A percentile compares a stretch with the other conserved stretches of the same genome.
phyloP scores from a whole-genome alignment of 2,797 vertebrate genomes.

The Apodemus agrarius region DNA sequence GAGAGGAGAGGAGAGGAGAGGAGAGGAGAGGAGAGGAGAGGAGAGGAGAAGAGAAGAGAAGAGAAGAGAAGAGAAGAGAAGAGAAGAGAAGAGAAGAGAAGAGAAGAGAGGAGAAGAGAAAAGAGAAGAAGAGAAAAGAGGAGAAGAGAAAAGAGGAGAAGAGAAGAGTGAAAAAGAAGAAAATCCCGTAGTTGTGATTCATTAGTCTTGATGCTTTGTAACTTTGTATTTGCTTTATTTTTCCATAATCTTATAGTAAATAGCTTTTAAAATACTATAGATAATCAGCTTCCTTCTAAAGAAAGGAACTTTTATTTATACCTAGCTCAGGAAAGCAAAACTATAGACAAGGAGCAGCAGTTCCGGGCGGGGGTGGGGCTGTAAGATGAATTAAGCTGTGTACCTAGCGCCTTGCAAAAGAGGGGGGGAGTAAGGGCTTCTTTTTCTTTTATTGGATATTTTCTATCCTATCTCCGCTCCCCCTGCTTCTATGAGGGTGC shows the following conservation, averaged over 20 bases:
- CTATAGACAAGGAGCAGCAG: not conserved
- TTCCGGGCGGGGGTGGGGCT: not conserved
- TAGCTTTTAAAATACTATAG: slow-evolving; percentile 34
- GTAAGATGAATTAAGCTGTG: not conserved
- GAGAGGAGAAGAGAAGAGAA: too few species aligned
- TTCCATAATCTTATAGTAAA: slow-evolving; percentile 25
- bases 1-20: too few species aligned
- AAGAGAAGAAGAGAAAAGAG: too few species aligned
- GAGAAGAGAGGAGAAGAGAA: too few species aligned
- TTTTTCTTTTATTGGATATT: too few species aligned
- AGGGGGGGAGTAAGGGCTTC: not conserved
- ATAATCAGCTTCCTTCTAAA: slow-evolving; percentile 38
- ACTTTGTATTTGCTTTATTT: slow-evolving; percentile 31
- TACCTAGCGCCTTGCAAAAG: not conserved
- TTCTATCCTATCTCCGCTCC: too few species aligned
- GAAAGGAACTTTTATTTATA: slow-evolving; percentile 20
- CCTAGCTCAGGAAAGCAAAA: slow-evolving; percentile 8
- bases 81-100: too few species aligned
- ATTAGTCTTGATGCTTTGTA: slow-evolving; percentile 31
- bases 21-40: too few species aligned
- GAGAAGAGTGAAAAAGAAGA: too few species aligned
- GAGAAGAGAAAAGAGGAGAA: too few species aligned
- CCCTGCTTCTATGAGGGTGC: too few species aligned
- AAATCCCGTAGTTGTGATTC: not conserved
- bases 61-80: too few species aligned